Evolutionary conservation across 2,797 vertebrate genomes (phyloP), one percentile per base, ranked within the genome.

Genomic region (Pangasius sanitwongsei): DNA sequence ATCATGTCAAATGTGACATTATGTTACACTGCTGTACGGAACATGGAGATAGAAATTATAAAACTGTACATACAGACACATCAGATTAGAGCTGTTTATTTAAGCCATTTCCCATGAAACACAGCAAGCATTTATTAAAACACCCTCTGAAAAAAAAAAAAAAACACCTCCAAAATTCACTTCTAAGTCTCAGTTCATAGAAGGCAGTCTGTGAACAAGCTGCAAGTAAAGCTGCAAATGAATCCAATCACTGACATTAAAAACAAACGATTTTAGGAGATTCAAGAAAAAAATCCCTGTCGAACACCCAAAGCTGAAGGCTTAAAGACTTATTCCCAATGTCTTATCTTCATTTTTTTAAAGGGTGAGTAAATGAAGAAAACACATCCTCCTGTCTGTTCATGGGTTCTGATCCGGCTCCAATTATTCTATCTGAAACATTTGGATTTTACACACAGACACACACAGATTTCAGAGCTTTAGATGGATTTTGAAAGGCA

Each of bases 301-400:
- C 95, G 95, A 95, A 94, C 92, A 94, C 91, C 93, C 94, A 96
- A 95, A 94, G 94, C 94, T 91, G 72, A 90, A 88, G 91, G 95
- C 95, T 96, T 95, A 96, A 96, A 95, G 95, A 95, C 95, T 96
- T 95, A 96, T 92, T 95, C 89, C 92, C 90, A 89, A 89, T 91
- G 91, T 94, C 94, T 96, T 95, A 96, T 96, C 94, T 95, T 95
- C 93, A 94, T 94, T 95, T 95, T 37, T 81, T 55, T 31, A 94
- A 94, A 81, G 90, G 94, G 93, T 93, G 93, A 87, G 91, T 94
- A 94, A 95, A 94, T 93, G 92, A 95, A 90, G 93, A 93, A 95
- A 94, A 95, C 94, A 92, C 92, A 95, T 93, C 94, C 92, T 93
- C 94, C 89, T 95, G 95, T 95, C 92, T 94, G 93, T 92, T 92